Evolutionary conservation across 2,113 vertebrate species (phyloP).

Genomic region (Taurulus bubalis): DNA sequence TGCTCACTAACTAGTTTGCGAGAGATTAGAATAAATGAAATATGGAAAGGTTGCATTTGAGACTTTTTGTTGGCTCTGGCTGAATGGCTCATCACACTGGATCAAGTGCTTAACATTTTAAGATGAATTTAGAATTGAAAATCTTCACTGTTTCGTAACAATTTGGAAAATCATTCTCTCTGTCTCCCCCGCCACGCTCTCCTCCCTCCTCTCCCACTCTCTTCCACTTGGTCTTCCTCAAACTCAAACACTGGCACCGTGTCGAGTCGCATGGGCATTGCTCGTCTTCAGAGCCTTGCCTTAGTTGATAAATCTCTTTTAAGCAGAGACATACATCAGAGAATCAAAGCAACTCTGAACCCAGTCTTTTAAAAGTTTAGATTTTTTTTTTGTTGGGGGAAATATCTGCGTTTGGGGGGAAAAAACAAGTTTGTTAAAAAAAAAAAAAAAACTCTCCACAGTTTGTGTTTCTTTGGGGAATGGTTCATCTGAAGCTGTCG

Average conservation of each 20-base stretch:
- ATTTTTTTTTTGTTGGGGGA: slow-evolving; percentile 51
- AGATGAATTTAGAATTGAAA: slow-evolving; percentile 36
- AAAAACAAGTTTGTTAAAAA: slow-evolving; percentile 54
- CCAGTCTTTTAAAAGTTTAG: slow-evolving; percentile 72
- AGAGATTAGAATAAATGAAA: slow-evolving; percentile 49
- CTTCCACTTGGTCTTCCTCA: slow-evolving; percentile 30
- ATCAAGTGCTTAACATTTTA: slow-evolving; percentile 39
- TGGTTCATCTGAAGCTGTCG: slow-evolving; percentile 79
- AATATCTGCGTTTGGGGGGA: slow-evolving; percentile 53
- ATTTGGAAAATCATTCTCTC: slow-evolving; percentile 42
- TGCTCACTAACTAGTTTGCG: slow-evolving; percentile 41
- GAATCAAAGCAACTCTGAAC: slow-evolving; percentile 67
- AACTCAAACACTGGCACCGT: slow-evolving; percentile 26
- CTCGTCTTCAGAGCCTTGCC: slow-evolving; percentile 59
- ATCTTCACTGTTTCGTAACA: slow-evolving; percentile 51
- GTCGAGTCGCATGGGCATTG: slow-evolving; percentile 39
- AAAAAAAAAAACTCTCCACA: slow-evolving; percentile 57
- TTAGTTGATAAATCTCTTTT: slow-evolving; percentile 73
- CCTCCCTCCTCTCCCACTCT: background rate
- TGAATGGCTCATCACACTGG: slow-evolving; percentile 32
- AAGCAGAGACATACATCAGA: slow-evolving; percentile 47
- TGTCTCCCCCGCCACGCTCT: background rate
- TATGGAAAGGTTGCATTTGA: slow-evolving; percentile 33
- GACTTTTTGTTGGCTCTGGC: slow-evolving; percentile 41
- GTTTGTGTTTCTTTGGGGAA: slow-evolving; percentile 78